Evolutionary conservation across 2,888 invertebrate species (phyloP).

Genomic region (Amphipyra tragopoginis): DNA sequence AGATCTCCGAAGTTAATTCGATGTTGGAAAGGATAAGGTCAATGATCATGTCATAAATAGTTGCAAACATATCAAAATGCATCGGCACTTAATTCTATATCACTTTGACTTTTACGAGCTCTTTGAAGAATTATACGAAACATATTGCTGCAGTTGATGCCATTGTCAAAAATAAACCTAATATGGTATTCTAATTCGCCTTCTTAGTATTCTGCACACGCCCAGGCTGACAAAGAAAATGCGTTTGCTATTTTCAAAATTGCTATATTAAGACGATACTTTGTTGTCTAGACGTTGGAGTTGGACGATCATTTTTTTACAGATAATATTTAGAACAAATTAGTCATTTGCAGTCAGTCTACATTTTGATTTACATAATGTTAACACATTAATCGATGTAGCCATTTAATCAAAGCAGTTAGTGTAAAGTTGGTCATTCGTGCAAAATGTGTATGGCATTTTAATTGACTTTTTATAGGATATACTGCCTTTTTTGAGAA

Average conservation of each 20-base stretch:
- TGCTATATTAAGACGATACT: slow-evolving; percentile 34
- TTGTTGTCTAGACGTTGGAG: slow-evolving; percentile 47
- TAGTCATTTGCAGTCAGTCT: slow-evolving; percentile 39
- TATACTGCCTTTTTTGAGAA: slow-evolving; percentile 24
- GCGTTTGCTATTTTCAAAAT: slow-evolving; percentile 36
- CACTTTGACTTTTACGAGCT: slow-evolving; percentile 30
- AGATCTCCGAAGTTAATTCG: no score
- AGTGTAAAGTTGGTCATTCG: slow-evolving; percentile 36
- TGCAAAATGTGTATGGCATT: slow-evolving; percentile 43
- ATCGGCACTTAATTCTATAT: slow-evolving; percentile 11
- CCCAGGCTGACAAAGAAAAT: slow-evolving; percentile 40
- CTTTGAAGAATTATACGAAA: slow-evolving; percentile 24
- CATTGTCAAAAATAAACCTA: slow-evolving; percentile 56
- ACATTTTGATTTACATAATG: slow-evolving; percentile 38
- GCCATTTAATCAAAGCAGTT: slow-evolving; percentile 41
- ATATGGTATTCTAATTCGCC: slow-evolving; percentile 47
- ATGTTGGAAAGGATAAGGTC: no score
- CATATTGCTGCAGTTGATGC: slow-evolving; percentile 35
- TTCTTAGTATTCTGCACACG: slow-evolving; percentile 51
- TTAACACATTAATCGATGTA: slow-evolving; percentile 45
- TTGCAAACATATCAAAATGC: slow-evolving; percentile 1
- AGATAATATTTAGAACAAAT: slow-evolving; percentile 29
- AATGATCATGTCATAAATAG: no score
- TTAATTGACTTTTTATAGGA: slow-evolving; percentile 38
- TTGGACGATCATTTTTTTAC: slow-evolving; percentile 14